phyloP scores from a whole-genome alignment of 2,888 invertebrate genomes.

The Polymixis flavicincta region DNA sequence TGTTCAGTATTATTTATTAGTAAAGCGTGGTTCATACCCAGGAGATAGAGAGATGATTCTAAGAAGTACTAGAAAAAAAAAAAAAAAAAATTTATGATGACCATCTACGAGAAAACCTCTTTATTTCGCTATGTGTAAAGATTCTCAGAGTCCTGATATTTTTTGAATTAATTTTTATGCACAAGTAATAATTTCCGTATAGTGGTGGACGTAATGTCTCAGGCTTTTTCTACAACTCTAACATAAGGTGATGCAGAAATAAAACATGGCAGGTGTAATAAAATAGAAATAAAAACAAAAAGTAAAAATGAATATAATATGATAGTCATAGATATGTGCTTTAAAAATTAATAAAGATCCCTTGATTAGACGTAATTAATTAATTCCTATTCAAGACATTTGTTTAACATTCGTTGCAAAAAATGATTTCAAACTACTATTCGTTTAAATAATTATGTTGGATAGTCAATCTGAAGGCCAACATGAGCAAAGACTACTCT shows the following conservation, averaged over 20 bases:
- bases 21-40: conserved; percentile 63
- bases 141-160: not conserved
- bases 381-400: not conserved
- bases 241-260: not conserved
- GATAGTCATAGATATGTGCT: not conserved
- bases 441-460: not conserved
- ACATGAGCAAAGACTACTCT: not conserved
- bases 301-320: not conserved
- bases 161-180: not conserved
- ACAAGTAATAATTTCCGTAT: not conserved
- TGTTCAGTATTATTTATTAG: conserved; percentile 71
- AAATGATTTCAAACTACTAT: not conserved
- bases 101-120: not conserved
- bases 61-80: too few species aligned
- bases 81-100: too few species aligned
- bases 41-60: not conserved
- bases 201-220: not conserved
- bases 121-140: not conserved
- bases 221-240: too few species aligned
- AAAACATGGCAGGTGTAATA: not conserved
- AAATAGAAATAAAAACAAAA: not conserved
- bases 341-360: not conserved
- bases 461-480: not conserved
- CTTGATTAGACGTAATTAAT: not conserved
- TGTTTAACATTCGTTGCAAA: not conserved